A percentile compares a stretch with the other conserved stretches of the same genome.
phyloP scores from a whole-genome alignment of 2,113 vertebrate genomes.

The Emydocephalus ijimae region DNA sequence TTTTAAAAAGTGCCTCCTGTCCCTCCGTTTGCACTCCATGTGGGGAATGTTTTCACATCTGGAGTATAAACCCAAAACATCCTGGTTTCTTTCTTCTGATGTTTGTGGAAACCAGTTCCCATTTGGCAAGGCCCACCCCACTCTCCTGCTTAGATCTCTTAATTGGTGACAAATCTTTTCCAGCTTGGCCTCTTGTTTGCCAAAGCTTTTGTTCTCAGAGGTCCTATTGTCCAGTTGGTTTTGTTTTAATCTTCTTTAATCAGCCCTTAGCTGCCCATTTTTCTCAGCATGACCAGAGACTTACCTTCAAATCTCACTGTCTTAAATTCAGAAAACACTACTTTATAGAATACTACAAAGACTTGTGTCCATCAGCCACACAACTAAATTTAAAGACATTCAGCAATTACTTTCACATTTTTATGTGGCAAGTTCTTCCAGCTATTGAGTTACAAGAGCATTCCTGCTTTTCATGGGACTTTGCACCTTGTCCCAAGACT shows the following conservation, averaged over 20 bases:
- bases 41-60: slow-evolving; percentile 32
- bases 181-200: slow-evolving; percentile 9
- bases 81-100: slow-evolving; percentile 17
- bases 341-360: slow-evolving; percentile 1
- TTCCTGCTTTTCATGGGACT: not conserved
- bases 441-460: not conserved
- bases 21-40: not conserved
- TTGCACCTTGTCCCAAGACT: not conserved
- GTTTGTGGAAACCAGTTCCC: slow-evolving; percentile 20
- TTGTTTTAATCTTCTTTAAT: slow-evolving; percentile 1
- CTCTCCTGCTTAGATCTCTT: slow-evolving; percentile 11
- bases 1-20: not conserved
- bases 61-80: slow-evolving; percentile 23
- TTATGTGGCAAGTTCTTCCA: not conserved
- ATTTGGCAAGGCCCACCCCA: not conserved
- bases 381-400: not conserved
- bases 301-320: not conserved
- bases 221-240: slow-evolving; percentile 12
- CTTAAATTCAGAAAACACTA: not conserved
- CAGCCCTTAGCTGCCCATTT: not conserved
- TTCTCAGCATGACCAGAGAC: slow-evolving; percentile 2
- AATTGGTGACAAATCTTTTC: slow-evolving; percentile 32
- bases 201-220: slow-evolving; percentile 23
- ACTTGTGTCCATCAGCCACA: not conserved
- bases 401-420: not conserved